Base-by-base conservation (phyloP, 2,113 vertebrate species). In the Conger conger region DNA sequence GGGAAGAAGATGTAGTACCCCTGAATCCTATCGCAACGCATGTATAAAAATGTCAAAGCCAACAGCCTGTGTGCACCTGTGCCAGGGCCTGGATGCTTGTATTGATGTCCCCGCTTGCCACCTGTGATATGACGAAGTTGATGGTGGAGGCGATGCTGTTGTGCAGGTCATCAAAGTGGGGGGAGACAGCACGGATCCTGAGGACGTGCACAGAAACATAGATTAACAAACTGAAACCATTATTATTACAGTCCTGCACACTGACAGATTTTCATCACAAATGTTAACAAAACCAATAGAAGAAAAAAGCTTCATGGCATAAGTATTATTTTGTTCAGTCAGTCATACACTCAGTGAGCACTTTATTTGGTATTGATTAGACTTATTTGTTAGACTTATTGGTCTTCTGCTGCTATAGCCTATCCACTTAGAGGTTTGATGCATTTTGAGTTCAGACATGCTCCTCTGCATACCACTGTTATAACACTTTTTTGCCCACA, bases 81-180 rank as follows among this genome's bases (percentile, higher is more conserved):
- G 98, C 97, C 89, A 99, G 93, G 45, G 97, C 98, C 92, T 99
- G 97, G 85, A 99, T 97, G 90, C 98, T 99, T 33, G 98, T 97
- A 91, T 96, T 97, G 73, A 99, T 99, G 91, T 99, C 98, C 20
- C 97, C 96, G 83, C 97, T 99, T 79, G 97, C 98, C 88, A 99
- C 98, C 93, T 99, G 98, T 37, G 98, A 99, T 92, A 99, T 98
- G 82, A 99, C 98, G 50, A 98, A 99, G 93, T 99, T 99, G 94
- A 99, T 99, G 81, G 97, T 99, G 92, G 98, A 99, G 87, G 97
- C 96, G 5, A 97, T 98, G 91, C 96, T 99, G 93, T 98, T 99
- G 93, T 98, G 98, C 90, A 99, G 95, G 80, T 99, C 98, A 88
- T 99, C 98, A 0, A 97, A 99, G 88, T 99, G 97, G 0, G 98